Evolutionary conservation across 2,113 vertebrate genomes (phyloP), one percentile per base, ranked within the genome.

Genomic region (Pygoscelis adeliae): DNA sequence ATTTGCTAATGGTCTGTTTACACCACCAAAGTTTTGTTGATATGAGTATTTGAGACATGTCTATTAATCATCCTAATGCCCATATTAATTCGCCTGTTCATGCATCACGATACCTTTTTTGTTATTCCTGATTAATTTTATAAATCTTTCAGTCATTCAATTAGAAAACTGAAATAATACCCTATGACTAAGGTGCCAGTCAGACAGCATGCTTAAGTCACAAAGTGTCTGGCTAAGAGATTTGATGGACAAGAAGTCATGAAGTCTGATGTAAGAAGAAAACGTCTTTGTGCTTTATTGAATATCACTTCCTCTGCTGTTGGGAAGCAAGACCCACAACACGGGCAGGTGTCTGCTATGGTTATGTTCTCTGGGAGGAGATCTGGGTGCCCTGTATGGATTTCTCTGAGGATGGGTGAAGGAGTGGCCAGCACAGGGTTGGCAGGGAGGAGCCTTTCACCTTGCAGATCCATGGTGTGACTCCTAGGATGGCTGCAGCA

Each of bases 1-100:
- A 90, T 86, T 88, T 96, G 78, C 58, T 93, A 76, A 79, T 82
- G 32, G 27, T 80, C 70, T 94, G 27, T 88, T 88, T 92, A 90
- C 49, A 90, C 36, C 61, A 69, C 65, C 26, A 10, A 73, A 90
- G 56, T 93, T 93, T 87, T 80, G 49, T 65, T 82, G 87, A 76
- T 77, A 40, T 23, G 29, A 78, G 5, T 79, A 72, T 90, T 32
- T 55, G 40, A 84, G 44, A 85, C 34, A 52, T 11, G 7, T 87
- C 87, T 91, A 32, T 85, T 85, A 84, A 87, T 91, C 83, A 94
- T 52, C 66, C 34, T 55, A 66, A 65, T 53, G 81, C 25, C 44
- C 17, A 8, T 67, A 61, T 80, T 94, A 11, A 74, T 86, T 86
- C 6, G 5, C 62, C 26, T 79, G 47, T 76, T 83, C 80, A 80